Evolutionary conservation across 1,140 invertebrate genomes (phyloP).

Genomic region (Samia ricini): DNA sequence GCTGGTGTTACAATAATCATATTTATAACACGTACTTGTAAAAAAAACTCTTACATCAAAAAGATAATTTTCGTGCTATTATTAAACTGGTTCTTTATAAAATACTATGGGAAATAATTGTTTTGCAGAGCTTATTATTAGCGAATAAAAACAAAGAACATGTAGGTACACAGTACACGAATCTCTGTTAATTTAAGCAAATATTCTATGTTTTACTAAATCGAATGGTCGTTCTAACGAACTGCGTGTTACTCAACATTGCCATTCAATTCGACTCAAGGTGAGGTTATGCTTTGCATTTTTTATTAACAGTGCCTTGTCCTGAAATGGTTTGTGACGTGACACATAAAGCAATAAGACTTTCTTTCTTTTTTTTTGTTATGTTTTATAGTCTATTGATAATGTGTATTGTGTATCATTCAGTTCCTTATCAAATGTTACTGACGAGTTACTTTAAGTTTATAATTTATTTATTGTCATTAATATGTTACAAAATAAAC

Average conservation of each 20-base stretch:
- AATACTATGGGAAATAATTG: too few species aligned
- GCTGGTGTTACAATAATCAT: too few species aligned
- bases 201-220: not conserved
- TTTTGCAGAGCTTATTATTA: too few species aligned
- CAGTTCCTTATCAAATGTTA: too few species aligned
- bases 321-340: constrained; percentile 28
- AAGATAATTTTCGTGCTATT: too few species aligned
- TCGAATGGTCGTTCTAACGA: constrained; percentile 19
- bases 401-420: not conserved
- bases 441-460: too few species aligned
- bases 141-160: not conserved
- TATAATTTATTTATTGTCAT: too few species aligned
- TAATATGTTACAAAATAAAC: too few species aligned
- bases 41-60: too few species aligned
- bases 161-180: not conserved
- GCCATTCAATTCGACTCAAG: constrained; percentile 26
- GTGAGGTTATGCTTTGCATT: constrained; percentile 31
- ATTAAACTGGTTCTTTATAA: too few species aligned
- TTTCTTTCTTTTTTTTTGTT: constrained; percentile 11
- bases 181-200: not conserved
- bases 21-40: too few species aligned
- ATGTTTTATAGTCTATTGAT: not conserved
- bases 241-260: constrained; percentile 37
- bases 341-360: constrained; percentile 6
- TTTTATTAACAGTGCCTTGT: constrained; percentile 27